Percentiles rank a stretch among this genome's conserved stretches.
Evolutionary conservation across 37 sponge, comb jelly and placozoan species (phyloP).

Genomic region (Bolinopsis microptera): DNA sequence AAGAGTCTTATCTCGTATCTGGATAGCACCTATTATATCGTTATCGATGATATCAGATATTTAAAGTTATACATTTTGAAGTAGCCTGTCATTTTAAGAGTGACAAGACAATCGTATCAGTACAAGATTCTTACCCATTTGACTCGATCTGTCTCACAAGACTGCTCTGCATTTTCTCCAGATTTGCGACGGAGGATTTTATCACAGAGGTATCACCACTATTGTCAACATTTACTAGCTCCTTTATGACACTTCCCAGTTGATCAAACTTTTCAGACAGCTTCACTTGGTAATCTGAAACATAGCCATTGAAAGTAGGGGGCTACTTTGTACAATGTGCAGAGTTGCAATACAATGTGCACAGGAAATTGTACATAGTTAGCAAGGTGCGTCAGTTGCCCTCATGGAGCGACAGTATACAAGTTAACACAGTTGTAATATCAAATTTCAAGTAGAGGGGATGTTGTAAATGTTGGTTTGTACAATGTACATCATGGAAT

Average conservation of each 20-base stretch:
- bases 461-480: no score
- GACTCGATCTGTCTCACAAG: slow-evolving; percentile 37
- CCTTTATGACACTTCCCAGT: background rate
- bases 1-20: no score
- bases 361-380: no score
- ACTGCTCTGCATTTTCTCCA: background rate
- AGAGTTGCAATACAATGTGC: no score
- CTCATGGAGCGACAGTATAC: no score
- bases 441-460: background rate
- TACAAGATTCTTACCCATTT: slow-evolving; percentile 17
- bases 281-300: slow-evolving; percentile 60
- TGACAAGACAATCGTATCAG: no score
- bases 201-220: background rate
- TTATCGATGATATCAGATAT: no score
- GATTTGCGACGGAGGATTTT: slow-evolving; percentile 5
- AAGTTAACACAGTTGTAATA: background rate
- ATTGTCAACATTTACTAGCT: background rate
- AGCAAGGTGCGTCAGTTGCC: background rate
- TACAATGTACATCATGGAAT: no score
- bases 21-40: no score
- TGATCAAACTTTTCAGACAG: slow-evolving; percentile 47
- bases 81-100: no score
- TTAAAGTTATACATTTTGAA: no score
- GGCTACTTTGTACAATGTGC: background rate
- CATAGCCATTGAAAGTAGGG: no score